Evolutionary conservation across 2,888 invertebrate genomes (phyloP).

Genomic region (Pterobdella sp.): DNA sequence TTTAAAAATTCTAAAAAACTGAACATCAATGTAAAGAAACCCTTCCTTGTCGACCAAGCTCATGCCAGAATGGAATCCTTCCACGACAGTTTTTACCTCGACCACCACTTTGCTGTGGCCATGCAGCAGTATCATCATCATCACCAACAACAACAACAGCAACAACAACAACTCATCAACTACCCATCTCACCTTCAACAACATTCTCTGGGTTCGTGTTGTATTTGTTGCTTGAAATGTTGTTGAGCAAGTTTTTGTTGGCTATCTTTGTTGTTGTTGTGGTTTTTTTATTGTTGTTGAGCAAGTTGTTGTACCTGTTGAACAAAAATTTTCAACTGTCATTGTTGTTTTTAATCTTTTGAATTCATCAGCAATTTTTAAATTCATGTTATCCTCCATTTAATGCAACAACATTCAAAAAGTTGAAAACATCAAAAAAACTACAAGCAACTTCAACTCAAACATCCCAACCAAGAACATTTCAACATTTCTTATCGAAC

Average conservation of each 20-base stretch:
- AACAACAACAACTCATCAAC: slow-evolving; percentile 21
- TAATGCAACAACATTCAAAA: no score
- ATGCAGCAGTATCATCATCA: slow-evolving; percentile 27
- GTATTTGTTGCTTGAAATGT: neutral
- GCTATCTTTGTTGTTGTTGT: neutral
- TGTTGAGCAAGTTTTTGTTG: slow-evolving; percentile 1
- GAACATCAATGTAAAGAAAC: no score
- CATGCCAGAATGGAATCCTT: slow-evolving; percentile 32
- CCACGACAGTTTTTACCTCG: slow-evolving; percentile 32
- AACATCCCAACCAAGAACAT: no score
- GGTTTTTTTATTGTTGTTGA: neutral
- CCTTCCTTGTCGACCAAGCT: no score
- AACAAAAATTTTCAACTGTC: neutral
- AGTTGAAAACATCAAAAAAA: no score
- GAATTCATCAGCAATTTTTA: no score
- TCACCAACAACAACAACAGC: slow-evolving; percentile 25
- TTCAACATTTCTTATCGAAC: no score
- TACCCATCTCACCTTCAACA: slow-evolving; percentile 25
- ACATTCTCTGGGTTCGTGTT: slow-evolving; percentile 19
- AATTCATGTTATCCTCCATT: no score
- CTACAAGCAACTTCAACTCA: no score
- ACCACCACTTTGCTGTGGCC: slow-evolving; percentile 30
- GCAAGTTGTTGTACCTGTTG: neutral
- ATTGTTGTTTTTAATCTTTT: neutral
- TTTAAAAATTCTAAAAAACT: no score